phyloP scores from a whole-genome alignment of 2,113 vertebrate genomes.

The Nasalis larvatus region DNA sequence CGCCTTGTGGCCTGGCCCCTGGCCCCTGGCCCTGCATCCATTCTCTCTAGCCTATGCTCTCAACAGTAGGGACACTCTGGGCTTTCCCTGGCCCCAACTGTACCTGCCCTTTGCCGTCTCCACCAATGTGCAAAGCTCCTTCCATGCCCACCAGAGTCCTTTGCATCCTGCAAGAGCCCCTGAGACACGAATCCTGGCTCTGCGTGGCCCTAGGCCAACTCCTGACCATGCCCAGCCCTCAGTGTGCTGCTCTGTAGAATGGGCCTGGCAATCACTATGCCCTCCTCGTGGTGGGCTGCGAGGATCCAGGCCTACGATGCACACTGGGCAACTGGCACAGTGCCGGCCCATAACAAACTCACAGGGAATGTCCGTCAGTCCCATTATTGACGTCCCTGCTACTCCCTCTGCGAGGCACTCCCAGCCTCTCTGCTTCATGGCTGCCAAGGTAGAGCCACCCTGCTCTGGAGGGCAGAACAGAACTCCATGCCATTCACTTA shows the following conservation, averaged over 20 bases:
- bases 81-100: no score
- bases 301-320: neutral
- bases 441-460: neutral
- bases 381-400: neutral
- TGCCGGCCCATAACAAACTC: rapidly evolving
- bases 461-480: neutral
- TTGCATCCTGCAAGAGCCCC: neutral
- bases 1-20: neutral
- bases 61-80: neutral
- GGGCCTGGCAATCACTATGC: no score
- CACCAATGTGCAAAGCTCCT: rapidly evolving
- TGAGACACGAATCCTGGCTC: neutral
- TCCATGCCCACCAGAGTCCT: neutral
- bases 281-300: neutral
- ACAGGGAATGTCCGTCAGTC: rapidly evolving
- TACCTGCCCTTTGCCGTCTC: neutral
- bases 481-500: neutral
- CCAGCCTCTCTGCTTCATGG: neutral
- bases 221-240: neutral
- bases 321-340: neutral
- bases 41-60: neutral
- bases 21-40: neutral
- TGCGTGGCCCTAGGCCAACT: neutral
- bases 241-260: neutral
- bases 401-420: no score